Base-by-base conservation (phyloP, 2,888 invertebrate genomes). In the Euphydryas editha region DNA sequence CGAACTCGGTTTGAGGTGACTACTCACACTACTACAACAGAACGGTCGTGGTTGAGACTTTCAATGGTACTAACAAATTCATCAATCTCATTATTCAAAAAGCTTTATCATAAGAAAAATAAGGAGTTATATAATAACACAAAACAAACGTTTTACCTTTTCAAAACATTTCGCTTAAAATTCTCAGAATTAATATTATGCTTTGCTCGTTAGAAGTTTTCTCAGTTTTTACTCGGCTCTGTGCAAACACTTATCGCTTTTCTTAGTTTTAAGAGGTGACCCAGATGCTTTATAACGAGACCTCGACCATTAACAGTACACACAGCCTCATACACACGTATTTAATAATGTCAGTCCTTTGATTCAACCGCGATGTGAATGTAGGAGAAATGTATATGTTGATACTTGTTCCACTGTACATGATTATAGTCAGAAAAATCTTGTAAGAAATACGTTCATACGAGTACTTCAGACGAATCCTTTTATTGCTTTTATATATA, bases 201-300 rank as follows among this genome's bases (percentile, higher is more conserved):
- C 58, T 63, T 46, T 60, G 62, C 56, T 65, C 65, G 56, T 69
- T 66, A 69, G 49, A 62, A 60, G 58, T 55, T 66, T 64, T 44
- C 59, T 64, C 67, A 67, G 67, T 69, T 62, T 69, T 67, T 62
- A 63, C 58, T 49, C 61, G 49, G 62, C 21, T 42, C 58, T 60
- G 60, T 42, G 63, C 63, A 67, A 69, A 69, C 69, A 69, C 69
- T 69, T 66, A 66, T 61, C 66, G 58, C 44, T 21, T 67, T 64
- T 67, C 67, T 67, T 62, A 67, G 63, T 67, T 67, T 61, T 69
- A 51, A 69, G 62, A 61, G 67, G 64, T 61, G 69, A 69, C 69
- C 69, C 39, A 69, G 69, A 67, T 69, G 69, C 58, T 67, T 67
- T 67, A 67, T 69, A 69, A 55, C 61, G 59, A 65, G 62, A 54